Evolutionary conservation across 2,797 vertebrate genomes (phyloP), one percentile per base, ranked within the genome.

Genomic region (Tamandua tetradactyla): DNA sequence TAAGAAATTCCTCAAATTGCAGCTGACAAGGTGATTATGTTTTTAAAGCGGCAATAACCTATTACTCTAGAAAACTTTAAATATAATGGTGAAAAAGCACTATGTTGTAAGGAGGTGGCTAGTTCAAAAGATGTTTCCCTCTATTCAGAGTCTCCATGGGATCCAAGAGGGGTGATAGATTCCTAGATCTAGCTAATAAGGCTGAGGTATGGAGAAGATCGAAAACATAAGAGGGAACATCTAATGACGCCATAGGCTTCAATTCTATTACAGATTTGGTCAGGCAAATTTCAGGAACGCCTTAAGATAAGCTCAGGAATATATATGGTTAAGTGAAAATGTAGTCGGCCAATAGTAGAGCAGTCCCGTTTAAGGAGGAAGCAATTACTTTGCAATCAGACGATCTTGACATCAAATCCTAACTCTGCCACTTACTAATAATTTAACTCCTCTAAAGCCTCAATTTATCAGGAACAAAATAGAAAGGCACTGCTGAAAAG

Each of bases 1-100:
- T 80, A 91, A 93, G 92, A 76, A 96, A 85, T 15, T 64, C 4
- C 57, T 93, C 66, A 83, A 95, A 71, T 55, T 62, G 47, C 25
- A 68, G 64, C 44, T 84, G 42, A 82, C 15, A 68, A 76, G 75
- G 23, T 61, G 37, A 23, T 72, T 76, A 72, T 42, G 37, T 78
- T 82, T 92, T 69, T 84, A 49, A 18, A 66, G 37, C 74, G 37
- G 18, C 9, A 47, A 75, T 44, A 61, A 89, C 47, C 9, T 0
- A 72, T 42, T 69, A 94, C 13, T 76, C 27, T 68, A 83, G 40
- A 91, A 86, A 72, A 44, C 20, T 5, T 25, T 52, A 52, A 66
- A 87, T 49, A 76, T 30, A 71, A 76, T 42, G 3, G n/a, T 66
- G 35, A 37, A n/a, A 84, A 79, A 83, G 42, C 14, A 94, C 25